Conservation (phyloP, 2,888 invertebrate species). For the Caenorhabditis plicata region DNA sequence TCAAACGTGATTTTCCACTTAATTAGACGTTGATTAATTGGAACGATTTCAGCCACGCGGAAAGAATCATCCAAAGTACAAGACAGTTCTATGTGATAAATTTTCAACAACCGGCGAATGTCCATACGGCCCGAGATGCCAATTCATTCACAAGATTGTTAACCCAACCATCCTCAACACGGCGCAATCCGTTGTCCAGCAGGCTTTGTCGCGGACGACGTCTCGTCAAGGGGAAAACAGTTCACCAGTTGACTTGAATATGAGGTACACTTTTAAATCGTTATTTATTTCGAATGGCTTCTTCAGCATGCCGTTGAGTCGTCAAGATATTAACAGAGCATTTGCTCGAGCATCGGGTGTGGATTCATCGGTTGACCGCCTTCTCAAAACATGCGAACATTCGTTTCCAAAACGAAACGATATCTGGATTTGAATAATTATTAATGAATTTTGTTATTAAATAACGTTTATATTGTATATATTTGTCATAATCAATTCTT, state of each 20-base stretch:
- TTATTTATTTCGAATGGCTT: too few relatives aligned
- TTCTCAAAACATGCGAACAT: too few relatives aligned
- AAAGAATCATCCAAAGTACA: conserved; percentile 51
- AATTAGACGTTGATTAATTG: neutral
- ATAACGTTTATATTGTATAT: too few relatives aligned
- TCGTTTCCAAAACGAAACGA: too few relatives aligned
- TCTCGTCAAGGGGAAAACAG: too few relatives aligned
- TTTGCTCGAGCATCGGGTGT: conserved; percentile 11
- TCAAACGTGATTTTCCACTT: too few relatives aligned
- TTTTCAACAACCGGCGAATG: conserved; percentile 41
- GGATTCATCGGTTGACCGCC: too few relatives aligned
- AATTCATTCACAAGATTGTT: conserved; percentile 41
- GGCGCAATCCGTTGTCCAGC: conserved; percentile 2
- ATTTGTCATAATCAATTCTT: too few relatives aligned
- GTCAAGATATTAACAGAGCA: conserved; percentile 13
- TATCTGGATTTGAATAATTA: too few relatives aligned
- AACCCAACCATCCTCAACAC: conserved; percentile 7
- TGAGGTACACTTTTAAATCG: too few relatives aligned
- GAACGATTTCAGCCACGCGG: conserved; percentile 43
- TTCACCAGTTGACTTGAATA: neutral
- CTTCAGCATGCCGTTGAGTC: conserved; percentile 14
- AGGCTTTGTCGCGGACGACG: too few relatives aligned
- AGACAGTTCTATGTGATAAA: conserved; percentile 51
- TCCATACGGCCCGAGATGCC: conserved; percentile 40
- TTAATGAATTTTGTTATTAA: too few relatives aligned